These are phyloP conservation scores for Heliconius ismenius DNA, from an alignment of 2,888 invertebrate species.

Conservation along the genomic window DNA sequence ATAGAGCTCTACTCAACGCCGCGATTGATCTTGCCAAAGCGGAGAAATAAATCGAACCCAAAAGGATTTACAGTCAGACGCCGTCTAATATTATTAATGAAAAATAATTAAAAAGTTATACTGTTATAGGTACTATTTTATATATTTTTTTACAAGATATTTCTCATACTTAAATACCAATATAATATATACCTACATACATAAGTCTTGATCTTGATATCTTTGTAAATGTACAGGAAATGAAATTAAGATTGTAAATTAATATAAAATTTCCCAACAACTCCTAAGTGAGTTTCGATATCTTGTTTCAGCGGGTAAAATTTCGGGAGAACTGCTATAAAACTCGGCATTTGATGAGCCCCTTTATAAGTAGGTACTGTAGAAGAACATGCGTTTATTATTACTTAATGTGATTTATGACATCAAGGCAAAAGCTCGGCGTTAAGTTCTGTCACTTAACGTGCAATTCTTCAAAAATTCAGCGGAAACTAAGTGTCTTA, in stretches of 20 bases:
- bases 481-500: too few relatives aligned
- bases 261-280: conserved; percentile 12
- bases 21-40: too few relatives aligned
- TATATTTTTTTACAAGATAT: too few relatives aligned
- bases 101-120: too few relatives aligned
- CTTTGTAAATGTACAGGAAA: neutral
- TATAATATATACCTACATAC: neutral
- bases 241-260: conserved; percentile 6
- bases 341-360: conserved; percentile 8
- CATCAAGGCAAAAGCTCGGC: too few relatives aligned
- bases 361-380: neutral
- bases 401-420: too few relatives aligned
- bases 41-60: neutral
- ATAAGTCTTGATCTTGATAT: neutral
- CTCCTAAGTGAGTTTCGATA: conserved; percentile 13
- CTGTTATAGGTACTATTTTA: too few relatives aligned
- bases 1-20: neutral
- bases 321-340: conserved; percentile 11
- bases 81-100: too few relatives aligned
- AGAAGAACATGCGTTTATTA: neutral
- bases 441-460: too few relatives aligned
- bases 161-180: too few relatives aligned
- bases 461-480: too few relatives aligned
- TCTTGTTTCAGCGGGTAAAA: conserved; percentile 15
- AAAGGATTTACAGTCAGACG: neutral